Base-by-base conservation (phyloP, 2,113 vertebrate genomes). In the Loxodonta africana region DNA sequence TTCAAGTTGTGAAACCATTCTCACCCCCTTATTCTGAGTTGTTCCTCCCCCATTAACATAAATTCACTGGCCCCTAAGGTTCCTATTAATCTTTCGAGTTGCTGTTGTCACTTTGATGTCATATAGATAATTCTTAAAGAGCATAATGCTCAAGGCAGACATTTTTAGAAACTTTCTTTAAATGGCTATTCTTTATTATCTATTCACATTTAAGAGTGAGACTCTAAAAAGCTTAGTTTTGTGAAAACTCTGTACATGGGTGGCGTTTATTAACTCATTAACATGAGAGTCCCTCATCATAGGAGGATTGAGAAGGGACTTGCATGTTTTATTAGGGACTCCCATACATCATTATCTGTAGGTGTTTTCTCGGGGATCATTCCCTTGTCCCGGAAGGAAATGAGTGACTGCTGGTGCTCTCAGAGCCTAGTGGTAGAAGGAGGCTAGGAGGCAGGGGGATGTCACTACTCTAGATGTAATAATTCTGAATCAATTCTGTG, bases 181-280 rank as follows among this genome's bases (percentile, higher is more conserved):
- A 78, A 63, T 90, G 41, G 65, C 73, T 81, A 65, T 48, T 78
- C 37, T 73, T 74, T 21, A 37, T 73, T 67, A 76, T 81, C 53
- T 12, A 17, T 57, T 17, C 74, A 77, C 10, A 77, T 46, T 77
- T 85, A 65, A 86, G 60, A 94, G 51, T 91, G 48, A 94, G 67
- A 82, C 14, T 51, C 46, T 60, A 53, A 83, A 92, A 95, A 93
- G 4, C 44, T 96, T 88, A 78, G 62, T 86, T 91, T 63, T 83
- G 78, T 88, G 69, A 74, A 88, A 95, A 65, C 14, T 26, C 1
- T 33, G 26, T 44, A 30, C 8, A 10, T 37, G 21, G 30, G 11
- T 57, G 17, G 8, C 18, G 41, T 46, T 82, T 90, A 87, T 91
- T 80, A 89, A 37, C 74, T 48, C 12, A 15, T 71, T 33, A 71